Evolutionary conservation across 2,888 invertebrate species (phyloP).

Genomic region (Metopia argyrocephala): DNA sequence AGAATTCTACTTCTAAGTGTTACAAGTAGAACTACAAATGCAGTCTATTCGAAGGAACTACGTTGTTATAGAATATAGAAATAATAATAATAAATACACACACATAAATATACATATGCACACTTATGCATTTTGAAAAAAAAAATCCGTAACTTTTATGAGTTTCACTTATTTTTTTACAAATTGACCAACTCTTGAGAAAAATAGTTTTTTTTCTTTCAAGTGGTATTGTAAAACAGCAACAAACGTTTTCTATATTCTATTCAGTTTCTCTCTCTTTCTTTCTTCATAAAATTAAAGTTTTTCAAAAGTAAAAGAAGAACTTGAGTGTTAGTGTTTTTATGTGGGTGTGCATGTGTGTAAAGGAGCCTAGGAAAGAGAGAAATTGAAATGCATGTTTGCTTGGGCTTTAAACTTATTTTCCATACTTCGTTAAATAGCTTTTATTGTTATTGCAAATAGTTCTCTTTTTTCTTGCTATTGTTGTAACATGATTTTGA

Average conservation of each 20-base stretch:
- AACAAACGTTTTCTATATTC: not conserved
- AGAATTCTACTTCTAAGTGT: too few relatives aligned
- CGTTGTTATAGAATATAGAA: too few relatives aligned
- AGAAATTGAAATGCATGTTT: slow-evolving; percentile 27
- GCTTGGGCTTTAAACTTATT: slow-evolving; percentile 29
- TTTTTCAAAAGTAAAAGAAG: not conserved
- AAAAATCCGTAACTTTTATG: slow-evolving; percentile 7
- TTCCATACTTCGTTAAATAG: slow-evolving; percentile 16
- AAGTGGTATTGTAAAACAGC: not conserved
- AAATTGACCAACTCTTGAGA: slow-evolving; percentile 38
- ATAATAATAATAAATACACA: not conserved
- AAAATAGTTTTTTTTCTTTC: slow-evolving; percentile 26
- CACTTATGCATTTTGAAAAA: not conserved
- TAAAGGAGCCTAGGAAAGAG: not conserved
- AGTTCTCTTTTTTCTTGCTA: not conserved
- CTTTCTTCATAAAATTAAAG: slow-evolving; percentile 9
- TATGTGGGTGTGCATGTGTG: not conserved
- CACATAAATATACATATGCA: too few relatives aligned
- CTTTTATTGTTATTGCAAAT: not conserved
- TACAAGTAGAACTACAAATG: too few relatives aligned
- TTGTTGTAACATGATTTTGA: slow-evolving; percentile 6
- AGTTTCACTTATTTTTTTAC: not conserved
- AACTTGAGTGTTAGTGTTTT: too few relatives aligned
- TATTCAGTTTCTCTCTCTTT: too few relatives aligned
- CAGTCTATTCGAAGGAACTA: too few relatives aligned